Evolutionary conservation across 1,140 invertebrate genomes (phyloP), one percentile per base, ranked within the genome.

Genomic region (Atta colombica): DNA sequence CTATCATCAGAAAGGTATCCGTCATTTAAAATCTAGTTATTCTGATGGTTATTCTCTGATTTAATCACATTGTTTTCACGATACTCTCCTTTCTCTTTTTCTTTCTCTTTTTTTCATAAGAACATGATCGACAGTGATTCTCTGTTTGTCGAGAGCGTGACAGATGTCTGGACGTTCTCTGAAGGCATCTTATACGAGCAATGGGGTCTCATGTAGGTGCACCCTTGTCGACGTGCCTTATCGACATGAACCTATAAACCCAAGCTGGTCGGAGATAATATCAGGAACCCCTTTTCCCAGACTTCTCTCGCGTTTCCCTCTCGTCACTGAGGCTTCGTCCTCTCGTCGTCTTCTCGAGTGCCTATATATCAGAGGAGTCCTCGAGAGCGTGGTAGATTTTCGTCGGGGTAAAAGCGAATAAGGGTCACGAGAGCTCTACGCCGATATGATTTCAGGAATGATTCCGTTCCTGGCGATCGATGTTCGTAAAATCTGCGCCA

Each of bases 221-320:
- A 72, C 35, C 45, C 77, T 60, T 81, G 81, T 86, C 87, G 66
- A 89, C 89, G 86, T 90, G 86, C 90, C 87, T 87, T 77, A 90
- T 90, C 87, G 88, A 86, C 90, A 72, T 49, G 89, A 91, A 88
- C 87, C 87, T 77, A 90, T 91, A 91, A 91, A 91, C 89, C 74
- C 75, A 60, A 60, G 63, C 72, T 58, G 58, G 71, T 63, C 53
- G 68, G 81, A 89, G 85, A 91, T 91, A 91, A 91, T 91, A 90
- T 91, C 82, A 49, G 60, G 61, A 65, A 72, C 72, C 45, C 53
- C 72, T 77, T 85, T 88, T 63, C 72, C 72, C 21, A 14, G 39
- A 71, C 77, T 81, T 66, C 16, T 66, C 49, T 49, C 68, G 58
- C 77, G 69, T 77, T 87, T 60, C 58, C 49, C 51, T 63, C 16